Percentiles rank a stretch among this genome's conserved stretches.
Evolutionary conservation across 2,113 vertebrate species (phyloP).

Genomic region (Chiloscyllium plagiosum): DNA sequence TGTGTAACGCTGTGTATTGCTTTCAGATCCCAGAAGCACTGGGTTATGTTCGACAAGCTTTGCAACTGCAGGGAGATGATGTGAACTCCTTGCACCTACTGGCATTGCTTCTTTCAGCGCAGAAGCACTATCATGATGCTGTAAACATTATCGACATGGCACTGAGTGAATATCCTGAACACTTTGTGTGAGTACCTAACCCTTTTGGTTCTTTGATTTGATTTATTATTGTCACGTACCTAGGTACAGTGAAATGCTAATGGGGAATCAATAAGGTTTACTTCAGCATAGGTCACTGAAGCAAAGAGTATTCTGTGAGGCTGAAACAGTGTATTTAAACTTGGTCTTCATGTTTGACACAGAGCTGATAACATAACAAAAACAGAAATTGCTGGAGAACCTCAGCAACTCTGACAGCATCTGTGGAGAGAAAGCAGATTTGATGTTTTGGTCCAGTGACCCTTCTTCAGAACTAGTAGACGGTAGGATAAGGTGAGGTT

Average conservation of each 20-base stretch:
- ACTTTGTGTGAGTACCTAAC: slow-evolving; percentile 77
- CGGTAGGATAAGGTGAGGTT: too few relatives aligned
- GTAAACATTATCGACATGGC: slow-evolving; percentile 98
- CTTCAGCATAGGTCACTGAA: not conserved
- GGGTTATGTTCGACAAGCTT: slow-evolving; percentile 89
- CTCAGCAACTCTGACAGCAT: too few relatives aligned
- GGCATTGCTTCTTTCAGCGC: slow-evolving; percentile 85
- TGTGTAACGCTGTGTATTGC: not conserved
- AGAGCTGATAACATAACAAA: not conserved
- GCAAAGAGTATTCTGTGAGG: not conserved
- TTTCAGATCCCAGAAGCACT: slow-evolving; percentile 91
- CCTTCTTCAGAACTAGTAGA: too few relatives aligned
- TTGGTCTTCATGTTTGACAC: not conserved
- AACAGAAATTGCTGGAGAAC: too few relatives aligned
- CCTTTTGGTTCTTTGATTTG: not conserved
- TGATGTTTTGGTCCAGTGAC: too few relatives aligned
- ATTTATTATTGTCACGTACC: too few relatives aligned
- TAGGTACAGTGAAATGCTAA: not conserved
- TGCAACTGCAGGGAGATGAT: slow-evolving; percentile 94
- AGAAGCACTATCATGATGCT: slow-evolving; percentile 94
- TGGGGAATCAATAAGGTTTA: not conserved
- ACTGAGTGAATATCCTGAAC: slow-evolving; percentile 93
- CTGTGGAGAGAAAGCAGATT: too few relatives aligned
- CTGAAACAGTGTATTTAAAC: not conserved
- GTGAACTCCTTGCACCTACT: slow-evolving; percentile 93